A percentile compares a stretch with the other conserved stretches of the same genome.
phyloP scores from a whole-genome alignment of 1,140 invertebrate genomes.

The Pachypeltis micranthus region DNA sequence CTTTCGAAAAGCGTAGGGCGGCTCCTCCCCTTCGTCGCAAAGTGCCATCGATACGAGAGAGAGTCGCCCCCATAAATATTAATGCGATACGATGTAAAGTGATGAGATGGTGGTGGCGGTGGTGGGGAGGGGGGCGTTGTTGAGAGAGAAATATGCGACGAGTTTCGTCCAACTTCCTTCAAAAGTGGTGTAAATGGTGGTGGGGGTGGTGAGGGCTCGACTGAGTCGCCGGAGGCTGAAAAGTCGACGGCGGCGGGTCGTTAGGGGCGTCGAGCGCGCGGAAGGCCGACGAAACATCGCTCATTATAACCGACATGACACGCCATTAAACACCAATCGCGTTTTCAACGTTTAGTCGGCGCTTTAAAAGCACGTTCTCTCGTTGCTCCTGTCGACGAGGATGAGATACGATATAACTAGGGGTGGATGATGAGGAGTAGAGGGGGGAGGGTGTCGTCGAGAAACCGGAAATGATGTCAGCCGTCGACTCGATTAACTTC shows the following conservation, averaged over 20 bases:
- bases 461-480: too few species aligned
- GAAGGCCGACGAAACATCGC: slow-evolving; percentile 4
- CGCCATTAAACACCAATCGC: slow-evolving; percentile 15
- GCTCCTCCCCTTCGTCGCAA: too few species aligned
- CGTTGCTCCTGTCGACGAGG: slow-evolving; percentile 3
- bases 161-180: too few species aligned
- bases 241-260: too few species aligned
- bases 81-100: background rate
- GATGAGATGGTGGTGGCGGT: too few species aligned
- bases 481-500: too few species aligned
- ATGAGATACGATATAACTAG: too few species aligned
- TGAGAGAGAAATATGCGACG: background rate
- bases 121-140: background rate
- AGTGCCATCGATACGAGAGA: background rate
- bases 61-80: background rate
- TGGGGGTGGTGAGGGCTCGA: background rate
- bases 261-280: background rate
- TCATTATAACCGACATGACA: slow-evolving; percentile 16
- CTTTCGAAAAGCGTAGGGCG: too few species aligned
- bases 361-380: slow-evolving; percentile 2
- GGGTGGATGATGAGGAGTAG: too few species aligned
- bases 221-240: background rate
- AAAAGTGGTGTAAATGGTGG: too few species aligned
- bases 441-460: too few species aligned
- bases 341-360: background rate